phyloP scores from a whole-genome alignment of 2,888 invertebrate genomes.

The Trissoscelio sp. region DNA sequence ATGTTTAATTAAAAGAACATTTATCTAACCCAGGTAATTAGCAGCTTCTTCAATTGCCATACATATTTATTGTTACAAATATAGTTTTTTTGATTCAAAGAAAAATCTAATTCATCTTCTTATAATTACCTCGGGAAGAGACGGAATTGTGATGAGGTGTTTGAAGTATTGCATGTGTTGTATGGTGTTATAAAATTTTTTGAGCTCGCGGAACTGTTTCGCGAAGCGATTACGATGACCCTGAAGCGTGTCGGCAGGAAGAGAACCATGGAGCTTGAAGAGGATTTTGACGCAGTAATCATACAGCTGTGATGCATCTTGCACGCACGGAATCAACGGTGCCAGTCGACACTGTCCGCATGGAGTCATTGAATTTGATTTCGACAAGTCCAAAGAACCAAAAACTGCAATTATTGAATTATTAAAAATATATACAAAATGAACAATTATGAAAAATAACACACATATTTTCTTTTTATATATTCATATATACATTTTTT shows the following conservation, averaged over 20 bases:
- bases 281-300: conserved; percentile 98
- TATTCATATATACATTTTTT: too few relatives aligned
- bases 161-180: conserved; percentile 98
- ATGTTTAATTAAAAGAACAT: conserved; percentile 68
- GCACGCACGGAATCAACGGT: conserved; percentile 96
- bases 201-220: conserved; percentile 94
- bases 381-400: conserved; percentile 95
- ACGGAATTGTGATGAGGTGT: conserved; percentile 96
- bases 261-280: conserved; percentile 95
- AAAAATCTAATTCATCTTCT: not conserved
- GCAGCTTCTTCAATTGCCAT: not conserved
- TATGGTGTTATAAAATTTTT: conserved; percentile 96
- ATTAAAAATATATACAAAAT: not conserved
- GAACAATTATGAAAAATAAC: too few relatives aligned
- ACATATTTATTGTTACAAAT: not conserved
- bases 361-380: conserved; percentile 98
- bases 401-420: conserved; percentile 88
- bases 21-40: not conserved
- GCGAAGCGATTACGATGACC: conserved; percentile 96
- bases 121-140: conserved; percentile 90
- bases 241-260: conserved; percentile 94
- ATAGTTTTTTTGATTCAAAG: not conserved
- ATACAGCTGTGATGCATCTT: conserved; percentile 98
- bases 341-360: conserved; percentile 98
- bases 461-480: too few relatives aligned